Evolutionary conservation across 2,888 invertebrate genomes (phyloP), one percentile per base, ranked within the genome.

Genomic region (Cheilosia soror): DNA sequence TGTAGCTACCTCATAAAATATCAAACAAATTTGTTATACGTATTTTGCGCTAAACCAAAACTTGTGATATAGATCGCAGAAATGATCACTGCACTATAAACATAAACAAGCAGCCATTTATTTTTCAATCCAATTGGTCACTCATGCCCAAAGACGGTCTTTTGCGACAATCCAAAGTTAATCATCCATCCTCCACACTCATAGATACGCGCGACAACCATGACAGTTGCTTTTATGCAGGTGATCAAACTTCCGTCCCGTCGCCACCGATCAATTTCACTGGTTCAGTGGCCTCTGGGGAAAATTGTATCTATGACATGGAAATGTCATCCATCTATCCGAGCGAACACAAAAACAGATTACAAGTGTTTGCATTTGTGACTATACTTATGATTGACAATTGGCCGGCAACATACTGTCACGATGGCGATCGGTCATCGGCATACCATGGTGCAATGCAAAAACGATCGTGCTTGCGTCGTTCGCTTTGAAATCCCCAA

Each of bases 201-300:
- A 77, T 71, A 80, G 72, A 77, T 77, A 20, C 72, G 66, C 73
- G 73, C 85, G 76, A 76, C 85, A 85, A 85, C 76, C 81, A 47
- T 81, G 85, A 85, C 85, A 85, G 85, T 85, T 81, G 80, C 72
- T 77, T 77, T 80, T 68, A 85, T 62, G 76, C 71, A 81, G 68
- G 85, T 85, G 76, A 85, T 85, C 81, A 81, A 75, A 81, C 81
- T 85, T 85, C 85, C 85, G 85, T 77, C 85, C 81, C 85, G 25
- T 25, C 49, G 49, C 51, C 84, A 84, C 81, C 76, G 85, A 85
- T 85, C 85, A 85, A 81, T 85, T 85, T 81, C 85, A 81, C 62
- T 77, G 76, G 85, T 85, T 85, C 81, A 85, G 85, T 85, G 85
- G 76, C 85, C 85, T 81, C 85, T 81, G 37, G 80, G 85, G 81